Conservation (phyloP, 2,888 invertebrate genomes). For the Cephus pulcher region DNA sequence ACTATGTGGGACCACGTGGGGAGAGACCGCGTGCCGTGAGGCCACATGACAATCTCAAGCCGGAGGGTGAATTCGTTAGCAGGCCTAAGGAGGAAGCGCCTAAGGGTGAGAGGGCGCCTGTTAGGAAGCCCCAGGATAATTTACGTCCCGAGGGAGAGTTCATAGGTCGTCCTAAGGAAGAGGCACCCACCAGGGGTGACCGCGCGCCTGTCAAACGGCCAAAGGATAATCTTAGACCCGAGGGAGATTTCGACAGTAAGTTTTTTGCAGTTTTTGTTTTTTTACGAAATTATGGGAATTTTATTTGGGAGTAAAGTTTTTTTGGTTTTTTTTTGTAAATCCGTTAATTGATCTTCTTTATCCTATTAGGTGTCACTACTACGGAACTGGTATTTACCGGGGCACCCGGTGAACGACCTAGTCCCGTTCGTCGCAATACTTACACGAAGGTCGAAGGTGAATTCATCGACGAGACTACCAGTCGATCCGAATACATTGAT, state of each 20-base stretch:
- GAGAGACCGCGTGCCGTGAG: conserved; percentile 62
- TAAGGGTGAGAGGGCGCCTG: conserved; percentile 61
- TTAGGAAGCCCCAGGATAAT: conserved; percentile 72
- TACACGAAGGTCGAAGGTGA: conserved; percentile 84
- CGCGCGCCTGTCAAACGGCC: conserved; percentile 61
- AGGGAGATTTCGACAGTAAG: conserved; percentile 67
- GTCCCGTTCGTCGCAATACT: conserved; percentile 78
- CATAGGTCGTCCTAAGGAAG: conserved; percentile 68
- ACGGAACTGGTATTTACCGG: conserved; percentile 77
- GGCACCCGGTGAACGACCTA: conserved; percentile 74
- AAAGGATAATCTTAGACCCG: conserved; percentile 63
- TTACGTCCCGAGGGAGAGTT: conserved; percentile 78
- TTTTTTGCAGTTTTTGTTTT: too few species aligned
- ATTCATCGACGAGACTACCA: conserved; percentile 77
- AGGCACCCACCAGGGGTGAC: conserved; percentile 66
- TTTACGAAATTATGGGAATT: too few species aligned
- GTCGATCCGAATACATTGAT: conserved; percentile 75
- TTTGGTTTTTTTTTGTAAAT: accelerated
- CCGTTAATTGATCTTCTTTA: too few species aligned
- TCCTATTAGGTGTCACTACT: conserved; percentile 75
- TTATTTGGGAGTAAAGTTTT: too few species aligned
- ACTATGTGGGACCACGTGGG: conserved; percentile 66
- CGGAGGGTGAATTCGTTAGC: conserved; percentile 71
- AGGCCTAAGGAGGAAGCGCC: conserved; percentile 65
- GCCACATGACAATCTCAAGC: conserved; percentile 63